These are phyloP conservation scores for Propithecus perrieri DNA, from an alignment of 2,797 vertebrate genomes.

Conservation along the genomic window DNA sequence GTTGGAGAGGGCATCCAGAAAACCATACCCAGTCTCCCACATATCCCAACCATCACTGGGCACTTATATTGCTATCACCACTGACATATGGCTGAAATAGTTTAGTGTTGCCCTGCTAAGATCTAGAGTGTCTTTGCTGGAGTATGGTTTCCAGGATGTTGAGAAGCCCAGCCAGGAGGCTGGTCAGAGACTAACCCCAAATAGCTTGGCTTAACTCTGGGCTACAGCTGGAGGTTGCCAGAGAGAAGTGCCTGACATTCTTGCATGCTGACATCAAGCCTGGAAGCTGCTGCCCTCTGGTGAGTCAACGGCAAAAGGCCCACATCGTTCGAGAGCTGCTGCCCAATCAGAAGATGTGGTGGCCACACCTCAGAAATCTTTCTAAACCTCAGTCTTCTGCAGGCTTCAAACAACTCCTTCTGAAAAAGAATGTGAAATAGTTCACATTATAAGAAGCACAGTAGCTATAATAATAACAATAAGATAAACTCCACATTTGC, in stretches of 20 bases:
- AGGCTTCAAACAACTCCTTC: conserved; percentile 43
- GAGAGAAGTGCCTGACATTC: conserved; percentile 71
- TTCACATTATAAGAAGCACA: conserved; percentile 45
- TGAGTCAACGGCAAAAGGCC: conserved; percentile 83
- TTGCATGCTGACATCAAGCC: conserved; percentile 82
- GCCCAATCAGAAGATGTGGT: conserved; percentile 77
- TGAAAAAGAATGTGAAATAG: conserved; percentile 60
- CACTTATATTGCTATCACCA: background rate
- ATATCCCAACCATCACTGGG: background rate
- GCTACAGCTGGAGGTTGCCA: background rate
- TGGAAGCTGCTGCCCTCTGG: conserved; percentile 82
- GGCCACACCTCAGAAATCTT: conserved; percentile 68
- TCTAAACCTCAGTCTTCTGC: conserved; percentile 61
- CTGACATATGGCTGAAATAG: background rate
- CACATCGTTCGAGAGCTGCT: conserved; percentile 76
- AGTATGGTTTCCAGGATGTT: background rate
- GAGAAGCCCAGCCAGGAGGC: background rate
- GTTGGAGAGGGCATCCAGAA: background rate
- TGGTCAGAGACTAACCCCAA: conserved; percentile 50
- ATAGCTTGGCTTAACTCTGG: conserved; percentile 57
- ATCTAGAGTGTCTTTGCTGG: conserved; percentile 26
- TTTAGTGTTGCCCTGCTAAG: background rate
- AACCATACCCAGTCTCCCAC: background rate
- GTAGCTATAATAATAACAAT: conserved; percentile 40
- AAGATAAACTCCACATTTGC: conserved; percentile 46